Conservation (phyloP, 2,888 invertebrate species). For the Yponomeuta malinellus region DNA sequence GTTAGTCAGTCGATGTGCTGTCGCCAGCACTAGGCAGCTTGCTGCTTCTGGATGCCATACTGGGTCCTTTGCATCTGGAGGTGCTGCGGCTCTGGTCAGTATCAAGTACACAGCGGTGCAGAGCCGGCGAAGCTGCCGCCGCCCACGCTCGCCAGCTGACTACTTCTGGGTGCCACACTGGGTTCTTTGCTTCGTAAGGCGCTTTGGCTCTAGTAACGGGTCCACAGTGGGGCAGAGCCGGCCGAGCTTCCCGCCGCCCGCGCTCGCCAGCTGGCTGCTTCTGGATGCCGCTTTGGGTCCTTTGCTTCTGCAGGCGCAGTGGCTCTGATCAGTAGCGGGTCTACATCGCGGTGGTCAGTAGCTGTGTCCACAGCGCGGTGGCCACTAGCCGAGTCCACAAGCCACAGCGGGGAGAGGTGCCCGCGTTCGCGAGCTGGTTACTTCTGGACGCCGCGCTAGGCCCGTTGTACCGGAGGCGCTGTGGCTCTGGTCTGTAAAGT, state of each 20-base stretch:
- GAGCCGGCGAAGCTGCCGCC: slow-evolving; percentile 58
- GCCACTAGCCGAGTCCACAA: too few relatives aligned
- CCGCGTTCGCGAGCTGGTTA: too few relatives aligned
- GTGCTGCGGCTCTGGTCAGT: slow-evolving; percentile 89
- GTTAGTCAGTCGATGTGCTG: slow-evolving; percentile 71
- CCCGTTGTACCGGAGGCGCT: too few relatives aligned
- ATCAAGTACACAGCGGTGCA: too few relatives aligned
- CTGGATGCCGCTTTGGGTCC: slow-evolving; percentile 93
- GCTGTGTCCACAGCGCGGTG: too few relatives aligned
- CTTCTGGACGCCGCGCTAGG: too few relatives aligned
- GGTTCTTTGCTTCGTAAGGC: neutral
- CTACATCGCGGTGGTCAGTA: too few relatives aligned
- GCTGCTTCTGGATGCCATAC: slow-evolving; percentile 80
- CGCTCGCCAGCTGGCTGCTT: slow-evolving; percentile 73
- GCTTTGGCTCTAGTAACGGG: neutral
- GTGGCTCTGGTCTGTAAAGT: too few relatives aligned
- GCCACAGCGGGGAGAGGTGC: too few relatives aligned
- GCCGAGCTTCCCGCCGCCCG: slow-evolving; percentile 25
- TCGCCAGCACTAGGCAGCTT: slow-evolving; percentile 38
- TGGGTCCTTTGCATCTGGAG: slow-evolving; percentile 76
- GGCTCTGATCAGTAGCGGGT: neutral
- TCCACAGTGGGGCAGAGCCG: slow-evolving; percentile 53
- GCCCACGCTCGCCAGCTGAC: slow-evolving; percentile 44
- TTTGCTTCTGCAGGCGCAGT: neutral
- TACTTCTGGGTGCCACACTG: slow-evolving; percentile 92